A percentile compares a stretch with the other conserved stretches of the same genome.
Conservation (phyloP, 2,888 invertebrate genomes). For the Chymomyza caudatula region DNA sequence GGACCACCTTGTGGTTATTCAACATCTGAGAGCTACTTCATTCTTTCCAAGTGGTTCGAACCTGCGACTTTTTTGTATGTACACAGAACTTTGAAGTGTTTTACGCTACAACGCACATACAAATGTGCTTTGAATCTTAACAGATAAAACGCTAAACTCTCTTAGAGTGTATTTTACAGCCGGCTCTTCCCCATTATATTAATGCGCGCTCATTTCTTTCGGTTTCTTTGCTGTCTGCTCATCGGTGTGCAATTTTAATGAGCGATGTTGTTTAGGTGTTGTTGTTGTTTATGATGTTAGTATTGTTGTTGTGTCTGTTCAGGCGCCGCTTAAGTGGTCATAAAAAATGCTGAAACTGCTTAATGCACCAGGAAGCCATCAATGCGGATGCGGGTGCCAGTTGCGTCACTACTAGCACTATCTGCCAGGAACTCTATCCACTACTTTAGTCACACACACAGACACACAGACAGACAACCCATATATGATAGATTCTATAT, state of each 20-base stretch:
- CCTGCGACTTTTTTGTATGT: too few species aligned
- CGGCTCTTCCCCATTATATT: background rate
- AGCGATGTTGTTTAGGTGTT: background rate
- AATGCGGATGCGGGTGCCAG: slow-evolving; percentile 52
- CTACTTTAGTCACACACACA: background rate
- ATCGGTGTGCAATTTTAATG: background rate
- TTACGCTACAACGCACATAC: too few species aligned
- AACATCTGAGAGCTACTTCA: too few species aligned
- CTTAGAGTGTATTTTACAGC: background rate
- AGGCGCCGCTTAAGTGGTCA: slow-evolving; percentile 58
- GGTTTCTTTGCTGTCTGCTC: background rate
- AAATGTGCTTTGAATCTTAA: too few species aligned
- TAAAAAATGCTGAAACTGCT: slow-evolving; percentile 48
- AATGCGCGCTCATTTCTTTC: too few species aligned
- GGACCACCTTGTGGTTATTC: too few species aligned
- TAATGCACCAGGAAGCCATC: slow-evolving; percentile 68
- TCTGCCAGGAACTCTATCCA: background rate
- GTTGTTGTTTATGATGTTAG: background rate
- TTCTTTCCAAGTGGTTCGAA: too few species aligned
- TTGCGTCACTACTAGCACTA: background rate
- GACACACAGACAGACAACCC: background rate
- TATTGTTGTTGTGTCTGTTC: slow-evolving; percentile 21
- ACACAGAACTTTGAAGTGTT: too few species aligned
- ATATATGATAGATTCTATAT: background rate
- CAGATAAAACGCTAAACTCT: too few species aligned